Conservation (phyloP, 2,113 vertebrate genomes). For the Sitta europaea region DNA sequence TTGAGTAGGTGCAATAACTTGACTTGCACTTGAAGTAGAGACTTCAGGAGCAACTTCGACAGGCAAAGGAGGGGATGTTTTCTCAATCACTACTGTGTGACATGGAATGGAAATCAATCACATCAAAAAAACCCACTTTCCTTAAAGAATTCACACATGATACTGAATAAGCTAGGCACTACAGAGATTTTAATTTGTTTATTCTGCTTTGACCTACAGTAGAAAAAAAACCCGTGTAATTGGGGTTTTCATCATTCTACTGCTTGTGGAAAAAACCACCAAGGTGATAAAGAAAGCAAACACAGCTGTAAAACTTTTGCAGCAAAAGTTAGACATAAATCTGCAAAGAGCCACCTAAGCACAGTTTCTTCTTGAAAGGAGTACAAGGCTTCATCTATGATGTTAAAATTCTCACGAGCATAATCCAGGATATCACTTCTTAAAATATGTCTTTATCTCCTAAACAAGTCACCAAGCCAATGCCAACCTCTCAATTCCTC, state of each 20-base stretch:
- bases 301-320: background rate
- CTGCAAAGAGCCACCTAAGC: background rate
- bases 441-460: background rate
- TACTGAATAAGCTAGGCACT: background rate
- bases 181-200: background rate
- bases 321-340: background rate
- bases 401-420: background rate
- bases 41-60: slow-evolving; percentile 85
- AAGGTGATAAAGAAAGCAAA: background rate
- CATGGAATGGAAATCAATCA: slow-evolving; percentile 35
- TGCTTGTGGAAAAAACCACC: background rate
- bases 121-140: background rate
- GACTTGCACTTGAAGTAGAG: slow-evolving; percentile 87
- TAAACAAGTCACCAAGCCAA: background rate
- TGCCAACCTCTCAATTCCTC: background rate
- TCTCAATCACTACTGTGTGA: slow-evolving; percentile 86
- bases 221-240: background rate
- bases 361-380: background rate
- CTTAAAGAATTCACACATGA: background rate
- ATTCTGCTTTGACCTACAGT: background rate
- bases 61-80: slow-evolving; percentile 86
- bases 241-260: background rate
- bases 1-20: slow-evolving; percentile 91
- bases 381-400: background rate
- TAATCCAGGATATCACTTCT: background rate